These are phyloP conservation scores for Corvus moneduloides DNA, from an alignment of 2,113 vertebrate genomes.

Conservation along the genomic window DNA sequence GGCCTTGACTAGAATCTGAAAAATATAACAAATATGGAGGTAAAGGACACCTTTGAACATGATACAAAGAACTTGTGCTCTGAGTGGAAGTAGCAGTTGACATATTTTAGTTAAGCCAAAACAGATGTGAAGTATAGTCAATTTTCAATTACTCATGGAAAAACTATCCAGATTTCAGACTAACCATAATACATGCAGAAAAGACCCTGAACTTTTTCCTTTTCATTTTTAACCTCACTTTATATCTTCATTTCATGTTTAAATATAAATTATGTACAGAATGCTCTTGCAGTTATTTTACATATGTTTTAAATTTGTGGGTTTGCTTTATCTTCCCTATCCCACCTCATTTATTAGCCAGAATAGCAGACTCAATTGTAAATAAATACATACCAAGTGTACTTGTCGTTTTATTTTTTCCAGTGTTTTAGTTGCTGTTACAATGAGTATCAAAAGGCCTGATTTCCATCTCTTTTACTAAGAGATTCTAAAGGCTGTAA, in stretches of 20 bases:
- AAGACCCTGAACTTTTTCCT: not conserved
- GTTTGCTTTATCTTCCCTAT: slow-evolving; percentile 1
- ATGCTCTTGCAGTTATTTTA: not conserved
- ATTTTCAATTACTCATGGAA: slow-evolving; percentile 19
- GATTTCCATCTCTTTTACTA: not conserved
- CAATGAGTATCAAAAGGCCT: not conserved
- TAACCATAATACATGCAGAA: not conserved
- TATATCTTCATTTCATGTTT: not conserved
- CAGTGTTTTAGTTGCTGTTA: not conserved
- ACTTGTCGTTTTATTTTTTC: not conserved
- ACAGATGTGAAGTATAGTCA: not conserved
- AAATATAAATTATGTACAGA: not conserved
- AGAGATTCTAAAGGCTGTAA: not conserved
- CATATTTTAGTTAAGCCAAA: not conserved
- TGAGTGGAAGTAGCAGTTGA: not conserved
- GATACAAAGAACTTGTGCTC: not conserved
- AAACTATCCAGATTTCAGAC: not conserved
- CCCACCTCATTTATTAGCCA: not conserved
- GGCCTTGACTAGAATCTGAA: not conserved
- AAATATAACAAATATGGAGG: not conserved
- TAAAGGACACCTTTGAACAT: not conserved
- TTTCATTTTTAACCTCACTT: not conserved
- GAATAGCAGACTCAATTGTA: not conserved
- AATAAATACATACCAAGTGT: not conserved
- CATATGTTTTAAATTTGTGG: not conserved